These are phyloP conservation scores for Tinamus guttatus DNA, from an alignment of 2,113 vertebrate genomes.

Conservation along the genomic window DNA sequence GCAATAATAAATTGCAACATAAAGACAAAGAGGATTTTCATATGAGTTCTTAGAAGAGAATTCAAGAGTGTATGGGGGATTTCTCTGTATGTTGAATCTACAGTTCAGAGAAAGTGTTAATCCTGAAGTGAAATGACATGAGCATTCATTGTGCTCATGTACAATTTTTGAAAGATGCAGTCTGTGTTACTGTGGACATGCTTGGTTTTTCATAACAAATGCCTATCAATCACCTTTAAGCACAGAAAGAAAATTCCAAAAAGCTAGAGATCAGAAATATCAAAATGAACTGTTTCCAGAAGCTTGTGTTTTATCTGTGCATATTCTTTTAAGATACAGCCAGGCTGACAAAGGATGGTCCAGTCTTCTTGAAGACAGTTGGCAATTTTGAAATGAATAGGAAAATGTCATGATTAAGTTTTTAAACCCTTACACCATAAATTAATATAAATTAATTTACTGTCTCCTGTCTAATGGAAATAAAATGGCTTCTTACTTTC, in stretches of 20 bases:
- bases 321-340: not conserved
- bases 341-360: not conserved
- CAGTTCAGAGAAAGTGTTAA: not conserved
- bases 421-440: not conserved
- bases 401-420: not conserved
- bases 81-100: not conserved
- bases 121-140: fast-evolving
- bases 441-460: not conserved
- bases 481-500: not conserved
- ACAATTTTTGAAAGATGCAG: not conserved
- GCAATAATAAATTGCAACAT: not conserved
- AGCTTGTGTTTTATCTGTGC: not conserved
- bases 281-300: not conserved
- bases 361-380: not conserved
- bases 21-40: not conserved
- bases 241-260: not conserved
- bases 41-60: not conserved
- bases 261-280: not conserved
- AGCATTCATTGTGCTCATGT: not conserved
- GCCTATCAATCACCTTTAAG: not conserved
- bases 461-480: not conserved
- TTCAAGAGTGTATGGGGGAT: not conserved
- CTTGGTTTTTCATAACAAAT: not conserved
- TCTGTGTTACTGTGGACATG: not conserved
- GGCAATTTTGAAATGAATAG: not conserved